A percentile compares a stretch with the other conserved stretches of the same genome.
phyloP scores from a whole-genome alignment of 64 coral and sea anemone genomes.

The Platygyra sinensis region DNA sequence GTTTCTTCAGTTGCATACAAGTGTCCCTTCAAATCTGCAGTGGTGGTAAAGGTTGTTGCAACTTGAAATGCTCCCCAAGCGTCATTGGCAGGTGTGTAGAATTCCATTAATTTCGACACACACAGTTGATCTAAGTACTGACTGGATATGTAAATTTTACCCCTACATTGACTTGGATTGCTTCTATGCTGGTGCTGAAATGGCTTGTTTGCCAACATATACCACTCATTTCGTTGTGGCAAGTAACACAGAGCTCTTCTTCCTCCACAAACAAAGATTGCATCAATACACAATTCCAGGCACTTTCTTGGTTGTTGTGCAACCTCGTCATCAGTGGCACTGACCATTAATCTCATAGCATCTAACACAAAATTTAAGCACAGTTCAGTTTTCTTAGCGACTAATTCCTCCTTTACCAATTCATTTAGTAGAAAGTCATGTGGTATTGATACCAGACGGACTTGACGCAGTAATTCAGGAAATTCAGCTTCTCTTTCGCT shows the following conservation, averaged over 20 bases:
- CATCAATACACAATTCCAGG: neutral
- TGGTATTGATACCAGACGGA: neutral
- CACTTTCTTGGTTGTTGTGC: neutral
- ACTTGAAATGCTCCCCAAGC: neutral
- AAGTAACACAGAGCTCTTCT: neutral
- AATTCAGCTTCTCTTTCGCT: neutral
- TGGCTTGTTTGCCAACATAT: neutral
- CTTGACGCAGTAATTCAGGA: neutral
- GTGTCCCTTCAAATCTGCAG: neutral
- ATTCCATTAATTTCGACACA: neutral
- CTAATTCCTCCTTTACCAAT: neutral
- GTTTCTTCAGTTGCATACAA: neutral
- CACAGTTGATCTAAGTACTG: neutral
- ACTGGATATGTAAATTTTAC: neutral
- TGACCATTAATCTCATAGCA: neutral
- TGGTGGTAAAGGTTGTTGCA: neutral
- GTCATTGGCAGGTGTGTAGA: neutral
- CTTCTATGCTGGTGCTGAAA: neutral
- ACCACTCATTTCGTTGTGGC: neutral
- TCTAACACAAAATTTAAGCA: slow-evolving; percentile 4
- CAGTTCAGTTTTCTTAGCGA: neutral
- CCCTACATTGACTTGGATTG: neutral
- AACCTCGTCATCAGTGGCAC: rapidly evolving
- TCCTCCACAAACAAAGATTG: slow-evolving; percentile 27
- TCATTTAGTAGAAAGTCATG: neutral